phyloP scores from a whole-genome alignment of 2,113 vertebrate species.

The Spheniscus mendiculus region DNA sequence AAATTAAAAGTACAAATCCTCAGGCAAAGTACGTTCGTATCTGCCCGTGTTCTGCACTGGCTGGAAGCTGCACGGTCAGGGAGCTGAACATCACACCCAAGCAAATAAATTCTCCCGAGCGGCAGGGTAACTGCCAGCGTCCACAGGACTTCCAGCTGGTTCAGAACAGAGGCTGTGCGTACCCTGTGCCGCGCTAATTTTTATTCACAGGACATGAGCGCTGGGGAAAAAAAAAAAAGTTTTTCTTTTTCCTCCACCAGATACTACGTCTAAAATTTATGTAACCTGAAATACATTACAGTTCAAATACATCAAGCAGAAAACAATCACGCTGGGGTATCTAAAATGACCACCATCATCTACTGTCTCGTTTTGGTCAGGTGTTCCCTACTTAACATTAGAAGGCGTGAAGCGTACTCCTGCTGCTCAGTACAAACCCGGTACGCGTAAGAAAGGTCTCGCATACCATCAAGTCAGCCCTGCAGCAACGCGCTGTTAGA shows the following conservation, averaged over 20 bases:
- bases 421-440: not conserved
- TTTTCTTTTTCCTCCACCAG: not conserved
- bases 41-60: not conserved
- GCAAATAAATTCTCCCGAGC: not conserved
- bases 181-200: not conserved
- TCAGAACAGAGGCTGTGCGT: not conserved
- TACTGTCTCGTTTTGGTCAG: not conserved
- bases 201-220: rapidly evolving
- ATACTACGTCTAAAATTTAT: not conserved
- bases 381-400: not conserved
- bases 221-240: not conserved
- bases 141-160: not conserved
- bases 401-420: rapidly evolving
- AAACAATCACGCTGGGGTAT: not conserved
- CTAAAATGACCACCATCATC: not conserved
- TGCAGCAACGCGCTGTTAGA: not conserved
- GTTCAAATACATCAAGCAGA: not conserved
- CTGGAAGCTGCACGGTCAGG: not conserved
- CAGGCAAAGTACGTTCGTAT: not conserved
- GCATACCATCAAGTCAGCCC: rapidly evolving
- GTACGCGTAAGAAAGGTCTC: rapidly evolving
- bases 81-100: not conserved
- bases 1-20: not conserved
- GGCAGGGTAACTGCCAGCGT: rapidly evolving
- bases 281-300: not conserved